Evolutionary conservation across 2,113 vertebrate species (phyloP), one percentile per base, ranked within the genome.

Genomic region (Megaceryle torquata): DNA sequence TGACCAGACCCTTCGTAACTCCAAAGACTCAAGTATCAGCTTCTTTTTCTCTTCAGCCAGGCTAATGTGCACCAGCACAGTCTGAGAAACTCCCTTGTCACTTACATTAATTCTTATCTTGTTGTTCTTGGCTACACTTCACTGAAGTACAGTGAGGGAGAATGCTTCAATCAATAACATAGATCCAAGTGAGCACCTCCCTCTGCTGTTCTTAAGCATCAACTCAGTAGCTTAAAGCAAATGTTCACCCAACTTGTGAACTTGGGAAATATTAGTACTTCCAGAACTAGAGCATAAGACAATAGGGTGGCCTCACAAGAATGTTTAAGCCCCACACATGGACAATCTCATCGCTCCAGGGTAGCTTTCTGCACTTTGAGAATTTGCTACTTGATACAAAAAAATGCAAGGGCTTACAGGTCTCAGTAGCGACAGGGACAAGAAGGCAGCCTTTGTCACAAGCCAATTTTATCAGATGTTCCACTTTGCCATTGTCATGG

Each of bases 31-130:
- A 78, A 91, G 95, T 95, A 95, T 96, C 91, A 72, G 56, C 93
- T 91, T 86, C 90, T 95, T 96, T 97, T 96, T 97, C 95, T 97
- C 87, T 92, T 91, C 81, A 93, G 95, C 82, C 86, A 88, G 76
- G 70, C 79, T 95, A 96, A 95, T 93, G 67, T 56, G 41, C 82
- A 81, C 76, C 10, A 3, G 88, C 91, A 92, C 46, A 68, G 89
- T 64, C 70, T 76, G 79, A 91, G 94, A 92, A 95, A 95, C 96
- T 95, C 95, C 94, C 91, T 33, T 89, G 91, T 88, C 74, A 82
- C 93, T 94, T 95, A 71, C 54, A 96, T 92, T 89, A 89, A 89
- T 94, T 95, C 88, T 96, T 92, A 96, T 95, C 93, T 91, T 95
- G 82, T 96, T 96, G 90, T 88, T 93, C 81, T 96, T 96, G 93